phyloP scores from a whole-genome alignment of 2,888 invertebrate genomes.

The Heliconius ethilla region DNA sequence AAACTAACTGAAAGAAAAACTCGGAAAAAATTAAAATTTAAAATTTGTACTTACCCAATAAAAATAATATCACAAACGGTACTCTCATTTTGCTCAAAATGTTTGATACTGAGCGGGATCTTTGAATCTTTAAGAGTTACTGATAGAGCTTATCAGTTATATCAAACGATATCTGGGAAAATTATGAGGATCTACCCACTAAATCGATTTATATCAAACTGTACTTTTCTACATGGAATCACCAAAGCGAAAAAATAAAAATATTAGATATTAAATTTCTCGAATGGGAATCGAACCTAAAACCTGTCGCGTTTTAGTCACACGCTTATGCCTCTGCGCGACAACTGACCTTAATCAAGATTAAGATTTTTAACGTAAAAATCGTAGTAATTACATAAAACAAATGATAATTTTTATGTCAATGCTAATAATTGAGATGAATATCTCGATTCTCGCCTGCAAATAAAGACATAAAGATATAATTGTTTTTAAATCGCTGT shows the following conservation, averaged over 20 bases:
- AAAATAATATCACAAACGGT: slow-evolving; percentile 32
- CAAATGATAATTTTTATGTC: background rate
- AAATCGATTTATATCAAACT: background rate
- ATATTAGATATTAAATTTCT: too few species aligned
- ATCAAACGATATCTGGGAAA: slow-evolving; percentile 22
- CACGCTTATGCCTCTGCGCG: too few species aligned
- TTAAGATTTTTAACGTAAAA: too few species aligned
- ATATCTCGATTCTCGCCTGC: background rate
- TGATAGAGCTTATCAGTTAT: slow-evolving; percentile 36
- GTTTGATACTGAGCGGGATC: slow-evolving; percentile 25
- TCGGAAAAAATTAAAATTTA: background rate
- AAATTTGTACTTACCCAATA: slow-evolving; percentile 32
- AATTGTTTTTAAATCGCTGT: slow-evolving; percentile 34
- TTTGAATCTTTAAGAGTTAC: slow-evolving; percentile 27
- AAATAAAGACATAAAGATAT: slow-evolving; percentile 35
- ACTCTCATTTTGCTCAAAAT: slow-evolving; percentile 33
- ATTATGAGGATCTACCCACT: background rate
- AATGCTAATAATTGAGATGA: background rate
- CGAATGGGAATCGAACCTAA: too few species aligned
- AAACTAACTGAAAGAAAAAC: too few species aligned
- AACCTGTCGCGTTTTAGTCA: too few species aligned
- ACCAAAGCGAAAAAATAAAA: too few species aligned
- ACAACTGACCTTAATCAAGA: too few species aligned
- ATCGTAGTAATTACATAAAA: background rate
- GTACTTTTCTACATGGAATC: background rate